These are phyloP conservation scores for Drosophila parvula DNA, from an alignment of 1,140 invertebrate species.

Conservation along the genomic window DNA sequence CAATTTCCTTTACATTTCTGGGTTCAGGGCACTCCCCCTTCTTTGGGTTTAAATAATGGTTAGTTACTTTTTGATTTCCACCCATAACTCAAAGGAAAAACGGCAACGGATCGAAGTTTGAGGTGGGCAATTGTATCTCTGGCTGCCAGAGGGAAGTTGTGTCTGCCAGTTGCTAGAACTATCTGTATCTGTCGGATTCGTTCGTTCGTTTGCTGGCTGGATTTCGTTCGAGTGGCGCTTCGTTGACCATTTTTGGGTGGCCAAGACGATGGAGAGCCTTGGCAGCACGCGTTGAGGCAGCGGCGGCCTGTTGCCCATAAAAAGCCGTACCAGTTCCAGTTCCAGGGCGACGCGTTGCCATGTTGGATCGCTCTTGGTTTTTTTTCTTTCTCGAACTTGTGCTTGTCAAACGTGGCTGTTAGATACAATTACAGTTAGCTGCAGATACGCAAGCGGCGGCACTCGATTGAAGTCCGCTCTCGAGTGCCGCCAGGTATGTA, in stretches of 20 bases:
- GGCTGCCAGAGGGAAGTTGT: constrained; percentile 20
- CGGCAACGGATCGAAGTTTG: constrained; percentile 22
- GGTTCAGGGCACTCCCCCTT: constrained; percentile 57
- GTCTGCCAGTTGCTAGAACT: constrained; percentile 27
- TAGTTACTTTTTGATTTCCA: constrained; percentile 76
- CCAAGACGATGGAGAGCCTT: constrained; percentile 21
- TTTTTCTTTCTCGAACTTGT: constrained; percentile 12
- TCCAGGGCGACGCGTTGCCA: constrained; percentile 74
- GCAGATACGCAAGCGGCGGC: constrained; percentile 48
- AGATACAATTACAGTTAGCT: constrained; percentile 81
- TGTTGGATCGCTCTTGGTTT: constrained; percentile 17
- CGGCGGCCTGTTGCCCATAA: constrained; percentile 64
- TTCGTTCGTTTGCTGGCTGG: constrained; percentile 1
- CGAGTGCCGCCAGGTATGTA: constrained; percentile 65
- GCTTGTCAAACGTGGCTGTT: constrained; percentile 75
- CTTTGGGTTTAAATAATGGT: constrained; percentile 66
- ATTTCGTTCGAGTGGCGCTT: constrained; percentile 71
- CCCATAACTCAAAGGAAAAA: constrained; percentile 72
- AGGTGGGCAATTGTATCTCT: constrained; percentile 25
- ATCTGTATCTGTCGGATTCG: constrained; percentile 47
- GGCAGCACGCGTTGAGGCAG: constrained; percentile 61
- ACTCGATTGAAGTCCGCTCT: constrained; percentile 49
- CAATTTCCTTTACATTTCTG: constrained; percentile 22
- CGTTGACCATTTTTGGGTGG: constrained; percentile 80
- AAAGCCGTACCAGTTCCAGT: constrained; percentile 77